Conservation (phyloP, 2,888 invertebrate species). For the Escarpia spicata region DNA sequence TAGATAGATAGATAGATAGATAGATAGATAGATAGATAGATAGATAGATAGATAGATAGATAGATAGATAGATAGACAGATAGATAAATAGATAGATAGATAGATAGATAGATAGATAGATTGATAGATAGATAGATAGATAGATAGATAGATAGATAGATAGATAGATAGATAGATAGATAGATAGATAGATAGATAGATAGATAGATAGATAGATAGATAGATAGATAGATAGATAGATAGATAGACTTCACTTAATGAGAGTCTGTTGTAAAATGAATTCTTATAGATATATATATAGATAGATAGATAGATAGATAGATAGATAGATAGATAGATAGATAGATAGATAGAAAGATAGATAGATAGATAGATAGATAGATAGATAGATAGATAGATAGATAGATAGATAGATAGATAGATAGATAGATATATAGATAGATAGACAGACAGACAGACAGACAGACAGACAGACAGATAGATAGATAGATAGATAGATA, state of each 20-base stretch:
- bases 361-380: not conserved
- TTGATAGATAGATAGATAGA: not conserved
- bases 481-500: no score
- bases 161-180: not conserved
- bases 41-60: not conserved
- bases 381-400: not conserved
- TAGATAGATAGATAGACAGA: not conserved
- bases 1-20: not conserved
- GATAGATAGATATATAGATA: not conserved
- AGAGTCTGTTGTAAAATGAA: not conserved
- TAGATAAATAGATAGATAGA: not conserved
- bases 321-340: not conserved
- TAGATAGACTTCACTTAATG: not conserved
- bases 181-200: not conserved
- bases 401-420: not conserved
- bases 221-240: not conserved
- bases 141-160: not conserved
- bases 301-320: not conserved
- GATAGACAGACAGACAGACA: no score
- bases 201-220: not conserved
- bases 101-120: not conserved
- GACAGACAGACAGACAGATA: no score
- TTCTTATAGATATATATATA: not conserved
- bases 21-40: not conserved
- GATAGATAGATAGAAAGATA: not conserved